phyloP scores from a whole-genome alignment of 2,888 invertebrate genomes.

The Bombyx huttoni region DNA sequence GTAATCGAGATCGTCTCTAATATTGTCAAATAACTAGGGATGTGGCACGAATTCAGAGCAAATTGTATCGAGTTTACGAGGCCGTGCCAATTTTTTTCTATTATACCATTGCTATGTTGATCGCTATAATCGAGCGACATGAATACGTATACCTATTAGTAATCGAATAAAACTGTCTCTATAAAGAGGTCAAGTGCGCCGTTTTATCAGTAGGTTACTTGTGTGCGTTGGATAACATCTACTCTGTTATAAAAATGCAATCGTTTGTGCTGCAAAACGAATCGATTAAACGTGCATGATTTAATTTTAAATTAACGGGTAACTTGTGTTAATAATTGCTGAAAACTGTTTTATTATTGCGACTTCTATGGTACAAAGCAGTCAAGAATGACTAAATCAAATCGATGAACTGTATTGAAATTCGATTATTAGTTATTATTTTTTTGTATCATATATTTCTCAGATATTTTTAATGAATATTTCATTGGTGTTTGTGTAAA shows the following conservation, averaged over 20 bases:
- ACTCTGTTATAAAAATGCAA: neutral
- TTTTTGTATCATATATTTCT: neutral
- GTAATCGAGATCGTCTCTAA: constrained; percentile 11
- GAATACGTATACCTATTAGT: constrained; percentile 23
- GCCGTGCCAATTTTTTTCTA: constrained; percentile 21
- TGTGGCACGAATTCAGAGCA: neutral
- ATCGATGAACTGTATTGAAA: too few species aligned
- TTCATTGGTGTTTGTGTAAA: constrained; percentile 13
- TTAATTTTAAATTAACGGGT: too few species aligned
- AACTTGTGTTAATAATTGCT: too few species aligned
- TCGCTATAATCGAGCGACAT: neutral
- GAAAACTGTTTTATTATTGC: too few species aligned
- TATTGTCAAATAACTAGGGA: too few species aligned
- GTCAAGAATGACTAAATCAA: too few species aligned
- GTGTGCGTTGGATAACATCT: neutral
- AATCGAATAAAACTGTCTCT: constrained; percentile 34
- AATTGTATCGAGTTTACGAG: constrained; percentile 17
- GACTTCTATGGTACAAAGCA: too few species aligned
- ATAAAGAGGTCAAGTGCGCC: constrained; percentile 51
- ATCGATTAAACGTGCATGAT: too few species aligned
- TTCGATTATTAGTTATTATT: neutral
- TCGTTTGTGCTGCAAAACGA: too few species aligned
- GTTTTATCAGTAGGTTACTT: constrained; percentile 32
- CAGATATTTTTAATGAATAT: neutral
- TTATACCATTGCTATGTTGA: constrained; percentile 11